Evolutionary conservation across 64 coral and sea anemone species (phyloP).

Genomic region (Hydrozoanthus tunicans): DNA sequence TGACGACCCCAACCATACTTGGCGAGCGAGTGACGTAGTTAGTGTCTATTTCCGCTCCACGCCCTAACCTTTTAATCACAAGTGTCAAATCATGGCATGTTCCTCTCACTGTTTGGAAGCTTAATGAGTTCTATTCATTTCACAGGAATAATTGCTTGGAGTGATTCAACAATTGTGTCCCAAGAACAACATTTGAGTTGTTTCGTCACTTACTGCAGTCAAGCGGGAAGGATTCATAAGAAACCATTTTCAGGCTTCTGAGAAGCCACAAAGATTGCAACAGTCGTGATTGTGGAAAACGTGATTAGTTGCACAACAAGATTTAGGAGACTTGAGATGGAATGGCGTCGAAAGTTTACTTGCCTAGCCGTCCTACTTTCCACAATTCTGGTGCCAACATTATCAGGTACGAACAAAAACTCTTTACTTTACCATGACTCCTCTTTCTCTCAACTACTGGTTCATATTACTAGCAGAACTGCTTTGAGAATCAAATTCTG

Average conservation of each 20-base stretch:
- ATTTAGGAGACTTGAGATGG: background rate
- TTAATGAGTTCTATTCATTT: constrained; percentile 23
- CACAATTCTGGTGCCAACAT: background rate
- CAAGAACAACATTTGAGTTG: background rate
- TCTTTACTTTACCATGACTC: too few species aligned
- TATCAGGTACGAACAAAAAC: background rate
- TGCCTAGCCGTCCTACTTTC: too few species aligned
- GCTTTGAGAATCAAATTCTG: too few species aligned
- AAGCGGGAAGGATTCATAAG: too few species aligned
- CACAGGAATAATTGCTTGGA: constrained; percentile 2
- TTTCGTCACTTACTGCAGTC: background rate
- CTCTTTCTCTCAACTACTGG: background rate
- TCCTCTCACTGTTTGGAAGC: background rate
- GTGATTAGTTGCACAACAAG: background rate
- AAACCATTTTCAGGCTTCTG: too few species aligned
- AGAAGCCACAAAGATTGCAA: too few species aligned
- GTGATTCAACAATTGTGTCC: constrained; percentile 7
- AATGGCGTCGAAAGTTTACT: background rate
- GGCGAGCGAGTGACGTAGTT: background rate
- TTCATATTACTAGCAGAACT: too few species aligned
- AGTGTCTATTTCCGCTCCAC: constrained; percentile 23
- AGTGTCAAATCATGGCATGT: constrained; percentile 50
- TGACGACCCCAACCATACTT: background rate
- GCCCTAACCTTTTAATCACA: constrained; percentile 41
- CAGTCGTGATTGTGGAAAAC: too few species aligned